Percentiles rank a stretch among this genome's conserved stretches.
phyloP scores from a whole-genome alignment of 2,797 vertebrate species.

The Menidia menidia region DNA sequence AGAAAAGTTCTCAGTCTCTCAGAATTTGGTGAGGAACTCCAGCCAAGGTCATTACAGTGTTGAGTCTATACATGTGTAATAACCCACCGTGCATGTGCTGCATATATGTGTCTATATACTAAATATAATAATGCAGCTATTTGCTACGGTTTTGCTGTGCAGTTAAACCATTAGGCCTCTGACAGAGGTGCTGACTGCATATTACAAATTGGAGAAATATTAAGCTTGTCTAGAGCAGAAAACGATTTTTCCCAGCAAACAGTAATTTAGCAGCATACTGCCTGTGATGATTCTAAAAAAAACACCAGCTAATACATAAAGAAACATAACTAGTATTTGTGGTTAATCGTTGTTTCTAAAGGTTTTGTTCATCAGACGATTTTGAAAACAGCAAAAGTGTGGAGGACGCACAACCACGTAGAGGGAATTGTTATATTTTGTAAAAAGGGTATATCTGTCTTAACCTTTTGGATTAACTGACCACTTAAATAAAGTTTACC shows the following conservation, averaged over 20 bases:
- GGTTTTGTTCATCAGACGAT: constrained; percentile 2
- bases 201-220: constrained; percentile 59
- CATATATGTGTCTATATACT: constrained; percentile 36
- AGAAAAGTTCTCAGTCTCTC: constrained; percentile 67
- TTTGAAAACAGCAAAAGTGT: not conserved
- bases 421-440: not conserved
- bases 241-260: constrained; percentile 36
- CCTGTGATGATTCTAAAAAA: constrained; percentile 18
- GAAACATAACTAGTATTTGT: constrained; percentile 1
- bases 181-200: constrained; percentile 72
- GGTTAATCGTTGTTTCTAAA: not conserved
- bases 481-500: too few relatives aligned
- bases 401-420: not conserved
- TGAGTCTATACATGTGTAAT: constrained; percentile 37
- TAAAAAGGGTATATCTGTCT: too few relatives aligned
- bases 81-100: constrained; percentile 26
- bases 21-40: constrained; percentile 66
- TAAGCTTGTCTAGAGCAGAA: constrained; percentile 34
- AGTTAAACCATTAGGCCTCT: constrained; percentile 68
- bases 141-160: constrained; percentile 57
- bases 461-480: too few relatives aligned
- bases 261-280: constrained; percentile 28
- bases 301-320: constrained; percentile 1
- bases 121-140: constrained; percentile 65
- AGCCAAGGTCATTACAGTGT: constrained; percentile 71